These are phyloP conservation scores for Conus ventricosus DNA, from an alignment of 1,140 invertebrate genomes.

Conservation along the genomic window DNA sequence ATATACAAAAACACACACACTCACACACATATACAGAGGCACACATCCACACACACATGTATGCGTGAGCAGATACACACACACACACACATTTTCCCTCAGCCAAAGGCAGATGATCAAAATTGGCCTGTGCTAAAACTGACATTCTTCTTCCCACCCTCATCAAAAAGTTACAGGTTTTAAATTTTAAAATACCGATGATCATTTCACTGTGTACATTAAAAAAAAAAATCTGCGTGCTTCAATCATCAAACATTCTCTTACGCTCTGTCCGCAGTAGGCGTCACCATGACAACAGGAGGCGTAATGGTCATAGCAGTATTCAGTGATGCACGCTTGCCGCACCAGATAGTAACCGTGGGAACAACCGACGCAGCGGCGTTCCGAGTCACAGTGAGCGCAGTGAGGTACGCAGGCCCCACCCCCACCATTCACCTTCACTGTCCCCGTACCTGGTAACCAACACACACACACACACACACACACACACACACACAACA, in stretches of 20 bases:
- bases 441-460: slow-evolving; percentile 54
- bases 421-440: slow-evolving; percentile 54
- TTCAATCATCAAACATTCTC: slow-evolving; percentile 2
- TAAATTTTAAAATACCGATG: neutral
- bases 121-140: neutral
- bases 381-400: slow-evolving; percentile 45
- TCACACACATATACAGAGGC: neutral
- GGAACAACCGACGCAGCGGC: slow-evolving; percentile 52
- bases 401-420: slow-evolving; percentile 57
- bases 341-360: slow-evolving; percentile 45
- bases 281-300: slow-evolving; percentile 41
- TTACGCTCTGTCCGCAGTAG: slow-evolving; percentile 35
- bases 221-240: neutral
- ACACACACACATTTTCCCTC: too few species aligned
- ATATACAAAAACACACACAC: too few species aligned
- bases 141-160: neutral
- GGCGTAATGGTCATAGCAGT: slow-evolving; percentile 33
- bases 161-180: neutral
- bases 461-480: neutral
- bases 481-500: too few species aligned
- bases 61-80: neutral
- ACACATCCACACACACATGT: neutral
- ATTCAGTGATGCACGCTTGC: slow-evolving; percentile 47
- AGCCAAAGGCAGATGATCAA: too few species aligned
- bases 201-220: neutral